Conservation (phyloP, 2,113 vertebrate genomes). For the Anser cygnoides region DNA sequence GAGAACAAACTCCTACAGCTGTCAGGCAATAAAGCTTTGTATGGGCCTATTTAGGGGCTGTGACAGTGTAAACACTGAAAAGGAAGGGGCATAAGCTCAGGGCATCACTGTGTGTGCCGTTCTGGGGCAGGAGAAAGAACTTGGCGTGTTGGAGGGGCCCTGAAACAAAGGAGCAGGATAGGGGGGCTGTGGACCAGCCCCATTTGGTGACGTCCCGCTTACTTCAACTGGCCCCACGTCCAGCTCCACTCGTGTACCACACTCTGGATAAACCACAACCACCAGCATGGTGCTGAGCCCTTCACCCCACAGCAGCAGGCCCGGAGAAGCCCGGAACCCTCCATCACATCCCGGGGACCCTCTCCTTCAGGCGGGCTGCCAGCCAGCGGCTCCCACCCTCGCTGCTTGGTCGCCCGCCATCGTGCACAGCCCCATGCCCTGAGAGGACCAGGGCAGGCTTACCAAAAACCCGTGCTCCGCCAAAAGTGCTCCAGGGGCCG, state of each 20-base stretch:
- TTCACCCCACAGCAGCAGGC: neutral
- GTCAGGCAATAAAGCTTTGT: neutral
- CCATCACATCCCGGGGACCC: rapidly evolving
- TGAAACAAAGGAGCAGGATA: neutral
- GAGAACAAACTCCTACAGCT: neutral
- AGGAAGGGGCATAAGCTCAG: rapidly evolving
- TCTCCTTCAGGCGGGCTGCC: rapidly evolving
- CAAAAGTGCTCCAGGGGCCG: conserved; percentile 45
- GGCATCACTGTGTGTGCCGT: rapidly evolving
- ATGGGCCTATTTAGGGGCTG: neutral
- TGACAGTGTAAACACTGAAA: neutral
- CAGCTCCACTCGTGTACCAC: neutral
- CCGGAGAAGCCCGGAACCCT: neutral
- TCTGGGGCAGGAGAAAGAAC: no score
- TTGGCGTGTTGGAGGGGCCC: rapidly evolving
- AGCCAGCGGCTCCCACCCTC: no score
- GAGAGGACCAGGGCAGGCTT: neutral
- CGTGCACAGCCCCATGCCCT: neutral
- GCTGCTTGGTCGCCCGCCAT: neutral
- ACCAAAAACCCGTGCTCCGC: conserved; percentile 67
- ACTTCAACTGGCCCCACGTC: neutral
- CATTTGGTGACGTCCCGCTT: no score
- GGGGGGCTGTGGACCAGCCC: neutral
- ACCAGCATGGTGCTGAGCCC: neutral
- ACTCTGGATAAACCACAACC: neutral